Percentiles rank a stretch among this genome's conserved stretches.
These are phyloP conservation scores for Drosophila suzukii DNA, from an alignment of 1,140 invertebrate genomes.

Conservation along the genomic window DNA sequence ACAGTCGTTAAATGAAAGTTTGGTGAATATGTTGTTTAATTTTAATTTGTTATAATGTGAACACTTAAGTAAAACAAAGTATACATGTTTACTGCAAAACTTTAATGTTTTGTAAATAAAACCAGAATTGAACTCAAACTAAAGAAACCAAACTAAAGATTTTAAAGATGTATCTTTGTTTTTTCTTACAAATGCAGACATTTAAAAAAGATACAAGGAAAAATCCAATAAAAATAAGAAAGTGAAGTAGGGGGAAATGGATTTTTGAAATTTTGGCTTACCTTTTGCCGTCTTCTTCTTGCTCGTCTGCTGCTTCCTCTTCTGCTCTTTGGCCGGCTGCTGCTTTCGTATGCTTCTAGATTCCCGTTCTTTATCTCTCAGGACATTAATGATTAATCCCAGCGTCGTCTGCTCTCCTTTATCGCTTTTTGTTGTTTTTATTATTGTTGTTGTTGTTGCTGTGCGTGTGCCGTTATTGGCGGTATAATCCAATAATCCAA, in stretches of 20 bases:
- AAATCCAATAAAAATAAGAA: background rate
- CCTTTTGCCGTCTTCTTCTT: constrained; percentile 14
- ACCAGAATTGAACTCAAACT: too few species aligned
- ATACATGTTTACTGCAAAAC: too few species aligned
- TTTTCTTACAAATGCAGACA: background rate
- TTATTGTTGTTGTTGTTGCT: constrained; percentile 15
- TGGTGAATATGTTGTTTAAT: too few species aligned
- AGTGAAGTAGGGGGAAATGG: too few species aligned
- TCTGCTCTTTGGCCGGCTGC: background rate
- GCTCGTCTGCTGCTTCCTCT: constrained; percentile 26
- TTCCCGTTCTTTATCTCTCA: constrained; percentile 25
- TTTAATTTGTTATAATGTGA: too few species aligned
- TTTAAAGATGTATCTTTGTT: too few species aligned
- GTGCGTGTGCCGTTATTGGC: constrained; percentile 65
- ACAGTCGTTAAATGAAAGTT: too few species aligned
- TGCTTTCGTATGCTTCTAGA: constrained; percentile 3
- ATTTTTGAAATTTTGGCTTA: background rate
- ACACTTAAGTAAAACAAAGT: too few species aligned
- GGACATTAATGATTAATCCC: constrained; percentile 50
- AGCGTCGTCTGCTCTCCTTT: constrained; percentile 41
- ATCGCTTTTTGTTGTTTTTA: constrained; percentile 32
- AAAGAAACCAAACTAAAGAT: too few species aligned
- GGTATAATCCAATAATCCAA: constrained; percentile 82
- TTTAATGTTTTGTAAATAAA: too few species aligned
- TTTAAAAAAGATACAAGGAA: background rate